Evolutionary conservation across 2,797 vertebrate species (phyloP), one percentile per base, ranked within the genome.

Genomic region (Arrhamphus sclerolepis): DNA sequence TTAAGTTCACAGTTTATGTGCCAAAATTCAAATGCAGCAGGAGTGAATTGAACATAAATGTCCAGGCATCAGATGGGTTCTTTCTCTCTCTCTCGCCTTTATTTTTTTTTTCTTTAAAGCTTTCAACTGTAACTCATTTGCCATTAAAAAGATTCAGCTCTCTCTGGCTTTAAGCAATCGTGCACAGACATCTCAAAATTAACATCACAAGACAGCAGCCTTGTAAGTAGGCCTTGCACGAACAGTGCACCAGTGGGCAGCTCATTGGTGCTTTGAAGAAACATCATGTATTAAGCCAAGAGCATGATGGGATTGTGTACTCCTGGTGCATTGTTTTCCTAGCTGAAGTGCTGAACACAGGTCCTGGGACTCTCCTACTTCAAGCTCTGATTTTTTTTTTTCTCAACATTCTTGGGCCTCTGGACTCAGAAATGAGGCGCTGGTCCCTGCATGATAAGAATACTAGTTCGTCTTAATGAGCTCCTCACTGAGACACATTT

Each of bases 301-400:
- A 78, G 77, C 56, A 59, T 56, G 66, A 56, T 44, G 50, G 51
- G 53, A 50, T 66, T 68, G 66, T 75, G 63, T 76, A 52, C 69
- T 70, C 74, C 10, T 58, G 48, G 62, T 26, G 43, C 64, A 44
- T 72, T 81, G 66, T 84, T 78, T 76, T 77, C 65, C 42, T 46
- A 38, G 57, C 49, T 85, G 40, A 77, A 83, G 73, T 70, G 26
- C 62, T 53, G 74, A 81, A 70, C 75, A 64, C 47, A 83, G 82
- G 82, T 87, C 83, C 84, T 85, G 84, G 72, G 86, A 85, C 83
- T 89, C 68, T 70, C 41, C 75, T 46, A 75, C 83, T 88, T 82
- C 58, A 82, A 71, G 53, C 62, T 49, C 56, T 69, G 59, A 62
- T 75, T 75, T 70, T 43, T 46, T 43, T 77, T 65, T 66, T 74